Conservation (phyloP, 1,140 invertebrate species). For the Patella vulgata region DNA sequence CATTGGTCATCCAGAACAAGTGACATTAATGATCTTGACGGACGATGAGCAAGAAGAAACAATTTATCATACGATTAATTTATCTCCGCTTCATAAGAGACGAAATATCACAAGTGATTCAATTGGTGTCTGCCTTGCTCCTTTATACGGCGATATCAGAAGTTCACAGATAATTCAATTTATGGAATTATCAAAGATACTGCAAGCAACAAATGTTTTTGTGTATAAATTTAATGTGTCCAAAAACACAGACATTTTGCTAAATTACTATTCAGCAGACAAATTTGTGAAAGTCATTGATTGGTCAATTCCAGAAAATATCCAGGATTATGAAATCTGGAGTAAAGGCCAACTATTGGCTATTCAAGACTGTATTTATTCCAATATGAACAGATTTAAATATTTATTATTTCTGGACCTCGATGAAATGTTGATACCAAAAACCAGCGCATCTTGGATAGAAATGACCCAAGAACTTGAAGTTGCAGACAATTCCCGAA, state of each 20-base stretch:
- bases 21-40: conserved; percentile 7
- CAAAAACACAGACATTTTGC: conserved; percentile 36
- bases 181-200: conserved; percentile 57
- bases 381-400: conserved; percentile 52
- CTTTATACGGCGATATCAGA: conserved; percentile 58
- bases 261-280: conserved; percentile 46
- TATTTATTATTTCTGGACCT: conserved; percentile 62
- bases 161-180: conserved; percentile 57
- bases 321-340: conserved; percentile 49
- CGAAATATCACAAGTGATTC: conserved; percentile 3
- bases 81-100: conserved; percentile 4
- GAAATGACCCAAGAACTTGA: conserved; percentile 26
- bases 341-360: conserved; percentile 62
- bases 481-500: not conserved
- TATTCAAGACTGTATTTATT: conserved; percentile 63
- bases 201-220: conserved; percentile 55
- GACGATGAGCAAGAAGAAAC: conserved; percentile 5
- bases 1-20: not conserved
- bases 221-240: conserved; percentile 54
- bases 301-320: conserved; percentile 49
- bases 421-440: conserved; percentile 64
- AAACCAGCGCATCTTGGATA: conserved; percentile 31
- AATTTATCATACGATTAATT: conserved; percentile 5
- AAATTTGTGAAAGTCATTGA: conserved; percentile 36
- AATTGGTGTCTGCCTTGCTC: conserved; percentile 72